Evolutionary conservation across 2,113 vertebrate species (phyloP), one percentile per base, ranked within the genome.

Genomic region (Oryzias celebensis): DNA sequence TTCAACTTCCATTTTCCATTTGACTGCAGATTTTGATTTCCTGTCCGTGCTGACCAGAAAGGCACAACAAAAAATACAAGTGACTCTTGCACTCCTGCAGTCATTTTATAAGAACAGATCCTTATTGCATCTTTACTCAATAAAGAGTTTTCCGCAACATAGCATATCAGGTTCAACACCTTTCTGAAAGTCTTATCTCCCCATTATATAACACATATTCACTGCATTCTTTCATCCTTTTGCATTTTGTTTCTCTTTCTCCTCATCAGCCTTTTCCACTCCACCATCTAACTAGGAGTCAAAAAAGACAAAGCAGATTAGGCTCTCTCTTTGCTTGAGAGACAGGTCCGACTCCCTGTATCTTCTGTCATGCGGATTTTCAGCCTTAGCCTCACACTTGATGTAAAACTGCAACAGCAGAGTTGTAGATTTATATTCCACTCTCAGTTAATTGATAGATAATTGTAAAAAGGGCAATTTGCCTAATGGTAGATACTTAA

Each of bases 281-380:
- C 52, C 59, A 73, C 18, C 18, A 7, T 64, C 72, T 83, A 73
- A 80, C 70, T 57, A 80, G 57, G 75, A 83, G 57, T 54, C 59
- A 8, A 62, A 71, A 59, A 58, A 71, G 71, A 80, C 66, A 22
- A 31, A 31, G 31, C 58, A 81, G 85, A 90, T 88, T 76, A 89
- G 50, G 31, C 68, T 70, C 68, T 66, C 69, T 73, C 3, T 36
- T 60, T 57, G 60, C 58, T 67, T 78, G 61, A 75, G 71, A 77
- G 81, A 80, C 66, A 81, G 85, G 65, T 84, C 76, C 88, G 69
- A 87, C 82, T 89, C 85, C 75, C 50, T 78, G 74, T 75, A 86
- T 83, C 75, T 83, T 75, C 54, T 64, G 54, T 70, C 71, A 83
- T 73, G 76, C 73, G 73, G 82, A 12, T 36, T 36, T 36, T 36